A percentile compares a stretch with the other conserved stretches of the same genome.
Conservation (phyloP, 2,797 vertebrate species). For the Novumbra hubbsi region DNA sequence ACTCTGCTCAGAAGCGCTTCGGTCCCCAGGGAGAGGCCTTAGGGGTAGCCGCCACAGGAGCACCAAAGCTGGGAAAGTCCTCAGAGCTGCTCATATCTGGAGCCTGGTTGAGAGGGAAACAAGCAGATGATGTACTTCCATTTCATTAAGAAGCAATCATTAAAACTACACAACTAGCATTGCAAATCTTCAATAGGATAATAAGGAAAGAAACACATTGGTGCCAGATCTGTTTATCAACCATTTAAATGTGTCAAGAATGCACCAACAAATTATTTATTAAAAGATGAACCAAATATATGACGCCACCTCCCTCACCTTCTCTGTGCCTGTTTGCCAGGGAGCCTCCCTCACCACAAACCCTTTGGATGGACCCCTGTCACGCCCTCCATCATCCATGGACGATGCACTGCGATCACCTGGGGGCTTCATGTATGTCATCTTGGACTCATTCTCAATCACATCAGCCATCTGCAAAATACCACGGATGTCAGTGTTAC, state of each 20-base stretch:
- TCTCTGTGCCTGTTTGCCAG: conserved; percentile 87
- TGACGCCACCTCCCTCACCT: conserved; percentile 69
- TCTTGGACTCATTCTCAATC: conserved; percentile 90
- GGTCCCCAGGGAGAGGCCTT: conserved; percentile 96
- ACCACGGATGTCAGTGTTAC: not conserved
- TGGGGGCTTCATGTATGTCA: conserved; percentile 88
- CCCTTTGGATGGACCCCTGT: conserved; percentile 90
- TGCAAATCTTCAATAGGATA: not conserved
- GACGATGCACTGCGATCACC: conserved; percentile 67
- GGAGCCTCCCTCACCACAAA: conserved; percentile 98
- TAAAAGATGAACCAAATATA: not conserved
- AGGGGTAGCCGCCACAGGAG: conserved; percentile 85
- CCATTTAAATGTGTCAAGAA: not conserved
- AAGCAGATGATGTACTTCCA: not conserved
- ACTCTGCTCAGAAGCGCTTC: conserved; percentile 93
- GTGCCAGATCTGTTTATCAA: not conserved
- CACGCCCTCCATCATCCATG: conserved; percentile 73
- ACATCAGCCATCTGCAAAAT: conserved; percentile 85
- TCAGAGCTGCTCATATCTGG: conserved; percentile 99
- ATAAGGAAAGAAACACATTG: not conserved
- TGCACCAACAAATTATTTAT: not conserved
- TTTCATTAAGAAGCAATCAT: not conserved
- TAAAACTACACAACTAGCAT: not conserved
- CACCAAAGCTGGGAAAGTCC: conserved; percentile 97
- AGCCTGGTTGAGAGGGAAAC: conserved; percentile 70